Percentiles rank a stretch among this genome's conserved stretches.
These are phyloP conservation scores for Papilio polytes DNA, from an alignment of 1,140 invertebrate species.

Conservation along the genomic window DNA sequence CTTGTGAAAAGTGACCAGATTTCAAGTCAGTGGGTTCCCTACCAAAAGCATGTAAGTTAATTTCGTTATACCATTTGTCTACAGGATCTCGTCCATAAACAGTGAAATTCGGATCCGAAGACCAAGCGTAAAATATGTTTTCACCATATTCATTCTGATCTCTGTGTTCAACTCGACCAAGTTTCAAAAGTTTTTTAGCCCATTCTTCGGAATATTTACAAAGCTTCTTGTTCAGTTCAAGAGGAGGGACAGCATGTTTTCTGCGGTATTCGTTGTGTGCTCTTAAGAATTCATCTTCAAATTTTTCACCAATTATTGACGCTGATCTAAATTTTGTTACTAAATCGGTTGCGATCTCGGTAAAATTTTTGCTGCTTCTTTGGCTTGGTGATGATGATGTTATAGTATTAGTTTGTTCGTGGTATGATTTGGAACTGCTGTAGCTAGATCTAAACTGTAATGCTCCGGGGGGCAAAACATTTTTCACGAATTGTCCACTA, in stretches of 20 bases:
- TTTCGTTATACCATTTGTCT: constrained; percentile 89
- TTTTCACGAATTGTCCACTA: constrained; percentile 88
- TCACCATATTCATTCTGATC: constrained; percentile 91
- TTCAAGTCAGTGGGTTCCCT: constrained; percentile 87
- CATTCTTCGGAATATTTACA: constrained; percentile 92
- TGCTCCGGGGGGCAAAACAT: constrained; percentile 86
- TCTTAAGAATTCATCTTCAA: constrained; percentile 87
- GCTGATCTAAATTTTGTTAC: constrained; percentile 69
- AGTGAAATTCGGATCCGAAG: constrained; percentile 88
- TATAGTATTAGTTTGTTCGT: constrained; percentile 60
- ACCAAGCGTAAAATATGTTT: constrained; percentile 91
- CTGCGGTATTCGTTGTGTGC: constrained; percentile 91
- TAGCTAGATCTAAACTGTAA: constrained; percentile 60
- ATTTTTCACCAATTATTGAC: constrained; percentile 75
- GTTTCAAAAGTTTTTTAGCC: constrained; percentile 89
- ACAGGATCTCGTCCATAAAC: constrained; percentile 89
- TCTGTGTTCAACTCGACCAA: constrained; percentile 89
- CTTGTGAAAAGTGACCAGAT: constrained; percentile 90
- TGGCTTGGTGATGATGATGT: constrained; percentile 58
- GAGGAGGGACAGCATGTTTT: constrained; percentile 87
- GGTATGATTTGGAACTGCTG: constrained; percentile 44
- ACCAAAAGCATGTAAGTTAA: constrained; percentile 85
- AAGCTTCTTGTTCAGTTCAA: constrained; percentile 89
- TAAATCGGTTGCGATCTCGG: constrained; percentile 66
- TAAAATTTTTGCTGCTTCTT: constrained; percentile 71